These are phyloP conservation scores for Heloderma charlesbogerti DNA, from an alignment of 2,113 vertebrate genomes.

Conservation along the genomic window DNA sequence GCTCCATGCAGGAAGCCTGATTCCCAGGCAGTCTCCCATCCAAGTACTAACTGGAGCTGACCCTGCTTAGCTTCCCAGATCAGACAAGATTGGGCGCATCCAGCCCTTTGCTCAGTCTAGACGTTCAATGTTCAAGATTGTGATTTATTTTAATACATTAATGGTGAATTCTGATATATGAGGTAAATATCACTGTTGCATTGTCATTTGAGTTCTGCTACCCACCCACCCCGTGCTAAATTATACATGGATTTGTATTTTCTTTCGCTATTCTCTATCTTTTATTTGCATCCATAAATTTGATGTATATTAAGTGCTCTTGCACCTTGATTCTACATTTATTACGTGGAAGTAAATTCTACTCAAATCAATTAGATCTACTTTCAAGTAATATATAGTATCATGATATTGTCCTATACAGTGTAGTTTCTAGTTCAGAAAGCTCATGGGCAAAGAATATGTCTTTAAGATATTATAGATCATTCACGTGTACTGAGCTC, in stretches of 20 bases:
- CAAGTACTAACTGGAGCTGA: too few relatives aligned
- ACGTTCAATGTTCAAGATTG: too few relatives aligned
- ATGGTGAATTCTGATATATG: background rate
- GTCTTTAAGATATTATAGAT: background rate
- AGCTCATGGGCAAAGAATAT: background rate
- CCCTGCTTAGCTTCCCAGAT: too few relatives aligned
- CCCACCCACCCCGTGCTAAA: background rate
- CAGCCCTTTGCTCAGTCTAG: too few relatives aligned
- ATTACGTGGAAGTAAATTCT: background rate
- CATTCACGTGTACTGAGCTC: background rate
- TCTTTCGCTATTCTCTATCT: constrained; percentile 1
- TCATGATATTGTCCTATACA: background rate
- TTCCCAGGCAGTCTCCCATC: too few relatives aligned
- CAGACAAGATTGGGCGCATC: too few relatives aligned
- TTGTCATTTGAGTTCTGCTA: constrained; percentile 1
- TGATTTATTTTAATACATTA: background rate
- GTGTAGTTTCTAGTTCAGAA: background rate
- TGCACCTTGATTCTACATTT: background rate
- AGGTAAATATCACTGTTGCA: background rate
- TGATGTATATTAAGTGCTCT: background rate
- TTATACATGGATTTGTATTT: background rate
- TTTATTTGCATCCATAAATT: background rate
- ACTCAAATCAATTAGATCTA: background rate
- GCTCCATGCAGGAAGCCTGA: too few relatives aligned
- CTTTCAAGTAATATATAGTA: background rate